Conservation (phyloP, 2,113 vertebrate genomes). For the Anthoscopus minutus region DNA sequence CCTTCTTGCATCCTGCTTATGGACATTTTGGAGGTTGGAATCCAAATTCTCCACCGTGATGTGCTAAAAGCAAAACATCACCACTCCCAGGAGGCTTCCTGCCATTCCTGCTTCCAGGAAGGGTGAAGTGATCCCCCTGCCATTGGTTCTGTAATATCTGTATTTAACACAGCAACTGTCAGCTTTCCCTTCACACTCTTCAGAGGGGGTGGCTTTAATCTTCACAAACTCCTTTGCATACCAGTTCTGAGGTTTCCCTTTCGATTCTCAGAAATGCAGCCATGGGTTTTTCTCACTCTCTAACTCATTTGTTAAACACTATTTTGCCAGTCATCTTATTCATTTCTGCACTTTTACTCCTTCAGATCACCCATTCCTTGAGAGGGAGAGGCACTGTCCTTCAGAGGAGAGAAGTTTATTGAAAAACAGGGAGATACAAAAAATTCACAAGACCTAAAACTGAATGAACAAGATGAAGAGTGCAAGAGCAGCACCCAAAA, state of each 20-base stretch:
- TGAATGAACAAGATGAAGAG: background rate
- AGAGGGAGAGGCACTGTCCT: background rate
- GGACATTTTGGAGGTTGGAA: background rate
- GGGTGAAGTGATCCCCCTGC: background rate
- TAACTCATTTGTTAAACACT: background rate
- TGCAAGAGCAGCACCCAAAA: background rate
- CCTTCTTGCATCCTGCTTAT: background rate
- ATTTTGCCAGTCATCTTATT: background rate
- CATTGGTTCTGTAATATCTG: background rate
- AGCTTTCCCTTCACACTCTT: background rate
- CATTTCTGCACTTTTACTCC: background rate
- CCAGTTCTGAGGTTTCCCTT: background rate
- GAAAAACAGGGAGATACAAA: background rate
- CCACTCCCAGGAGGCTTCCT: background rate
- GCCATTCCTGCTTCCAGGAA: background rate
- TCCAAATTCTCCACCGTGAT: background rate
- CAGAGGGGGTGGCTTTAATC: background rate
- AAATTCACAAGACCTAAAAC: background rate
- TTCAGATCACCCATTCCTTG: background rate
- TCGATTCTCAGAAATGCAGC: background rate
- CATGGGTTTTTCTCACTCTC: background rate
- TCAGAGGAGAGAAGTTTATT: background rate
- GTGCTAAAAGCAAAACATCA: constrained; percentile 1
- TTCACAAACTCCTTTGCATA: background rate
- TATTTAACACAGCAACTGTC: background rate